Evolutionary conservation across 2,113 vertebrate genomes (phyloP), one percentile per base, ranked within the genome.

Genomic region (Rutilus rutilus): DNA sequence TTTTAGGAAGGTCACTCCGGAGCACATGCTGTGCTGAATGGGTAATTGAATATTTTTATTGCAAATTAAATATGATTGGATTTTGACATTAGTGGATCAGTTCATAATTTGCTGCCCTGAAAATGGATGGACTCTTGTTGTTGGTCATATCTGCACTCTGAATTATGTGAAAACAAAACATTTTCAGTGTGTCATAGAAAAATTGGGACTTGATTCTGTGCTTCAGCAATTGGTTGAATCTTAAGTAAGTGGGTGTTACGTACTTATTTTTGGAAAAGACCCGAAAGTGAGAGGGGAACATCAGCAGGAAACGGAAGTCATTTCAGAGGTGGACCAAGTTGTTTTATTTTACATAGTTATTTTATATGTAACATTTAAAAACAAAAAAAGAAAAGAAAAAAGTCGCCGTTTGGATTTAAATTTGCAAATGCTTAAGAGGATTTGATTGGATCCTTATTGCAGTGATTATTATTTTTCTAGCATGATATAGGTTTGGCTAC

Each of bases 1-100:
- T 80, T 64, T 64, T 80, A 64, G 64, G 78, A 80, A 80, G 78
- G 78, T 80, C 78, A 80, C 39, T 80, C 59, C 64, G 59, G 78
- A 27, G 78, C 36, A 17, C 59, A 47, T 23, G 78, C 60, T 33
- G 59, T 42, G 84, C 54, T 30, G 75, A 85, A 67, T 59, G 50
- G 42, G 33, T 57, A 57, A 78, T 67, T 80, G 21, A 62, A 81
- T 81, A 73, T 74, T 60, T 84, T 75, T 71, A 59, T 47, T 25
- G n/a, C 59, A 64, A 80, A 80, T 80, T 47, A 80, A 80, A 30
- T 80, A 45, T 64, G 59, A 80, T 80, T 80, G 10, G 59, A 64
- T 80, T 64, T 80, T 47, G 78, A 64, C 59, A 45, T 64, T 64
- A 64, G 14, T 64, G 78, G 78, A 27, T 80, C 17, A 47, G 47